Percentiles rank a stretch among this genome's conserved stretches.
phyloP scores from a whole-genome alignment of 2,797 vertebrate genomes.

The Falco novaeseelandiae region DNA sequence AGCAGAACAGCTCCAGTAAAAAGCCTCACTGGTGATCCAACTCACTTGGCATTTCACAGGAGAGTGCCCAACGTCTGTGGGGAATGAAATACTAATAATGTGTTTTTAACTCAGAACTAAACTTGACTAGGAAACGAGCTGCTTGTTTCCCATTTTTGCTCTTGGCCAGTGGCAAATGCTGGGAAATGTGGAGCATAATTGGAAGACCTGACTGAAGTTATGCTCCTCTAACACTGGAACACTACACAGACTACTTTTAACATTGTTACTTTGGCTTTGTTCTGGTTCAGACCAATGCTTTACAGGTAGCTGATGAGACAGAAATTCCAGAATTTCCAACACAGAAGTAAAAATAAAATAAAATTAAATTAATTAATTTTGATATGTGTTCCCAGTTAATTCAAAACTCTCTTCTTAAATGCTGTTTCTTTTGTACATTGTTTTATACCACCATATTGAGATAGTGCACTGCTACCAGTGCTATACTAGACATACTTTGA shows the following conservation, averaged over 20 bases:
- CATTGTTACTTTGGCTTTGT: neutral
- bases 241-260: neutral
- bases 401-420: neutral
- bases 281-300: neutral
- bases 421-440: rapidly evolving
- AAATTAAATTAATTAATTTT: neutral
- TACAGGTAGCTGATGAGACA: neutral
- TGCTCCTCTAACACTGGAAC: neutral
- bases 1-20: neutral
- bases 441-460: neutral
- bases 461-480: neutral
- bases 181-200: neutral
- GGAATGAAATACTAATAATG: neutral
- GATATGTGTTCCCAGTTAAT: neutral
- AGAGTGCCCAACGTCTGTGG: neutral
- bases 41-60: neutral
- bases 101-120: neutral
- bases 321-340: neutral
- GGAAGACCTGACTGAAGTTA: neutral
- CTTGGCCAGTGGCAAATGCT: neutral
- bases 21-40: neutral
- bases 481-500: neutral
- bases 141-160: neutral
- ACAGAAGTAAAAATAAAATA: neutral
- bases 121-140: neutral